A percentile compares a stretch with the other conserved stretches of the same genome.
These are phyloP conservation scores for Triplophysa yarkandensis DNA, from an alignment of 2,797 vertebrate genomes.

Conservation along the genomic window DNA sequence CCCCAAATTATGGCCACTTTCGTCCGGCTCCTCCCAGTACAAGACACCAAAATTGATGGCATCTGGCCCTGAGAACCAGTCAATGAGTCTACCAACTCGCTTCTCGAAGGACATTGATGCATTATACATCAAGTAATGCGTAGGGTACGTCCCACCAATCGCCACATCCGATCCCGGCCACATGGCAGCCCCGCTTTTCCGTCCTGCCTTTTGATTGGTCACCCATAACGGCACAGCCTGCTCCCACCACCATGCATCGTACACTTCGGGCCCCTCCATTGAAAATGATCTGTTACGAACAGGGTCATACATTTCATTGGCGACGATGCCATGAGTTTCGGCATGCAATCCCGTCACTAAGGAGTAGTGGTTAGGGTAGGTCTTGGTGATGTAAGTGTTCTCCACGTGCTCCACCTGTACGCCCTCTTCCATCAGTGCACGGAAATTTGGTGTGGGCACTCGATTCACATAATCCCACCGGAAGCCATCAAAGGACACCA, in stretches of 20 bases:
- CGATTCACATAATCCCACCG: conserved; percentile 91
- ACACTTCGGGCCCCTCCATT: conserved; percentile 78
- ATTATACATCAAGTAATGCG: conserved; percentile 81
- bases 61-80: conserved; percentile 84
- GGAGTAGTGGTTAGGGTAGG: conserved; percentile 90
- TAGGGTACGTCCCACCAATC: conserved; percentile 81
- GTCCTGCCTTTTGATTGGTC: conserved; percentile 83
- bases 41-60: conserved; percentile 87
- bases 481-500: conserved; percentile 93
- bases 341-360: conserved; percentile 89
- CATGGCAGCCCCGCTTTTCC: conserved; percentile 85
- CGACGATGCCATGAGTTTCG: conserved; percentile 87
- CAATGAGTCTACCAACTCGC: conserved; percentile 80
- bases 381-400: conserved; percentile 89
- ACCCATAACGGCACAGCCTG: conserved; percentile 88
- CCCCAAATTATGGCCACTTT: conserved; percentile 82
- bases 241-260: conserved; percentile 88
- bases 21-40: conserved; percentile 93
- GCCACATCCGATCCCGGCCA: conserved; percentile 91
- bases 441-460: conserved; percentile 83
- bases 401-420: conserved; percentile 82
- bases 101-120: conserved; percentile 83
- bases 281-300: conserved; percentile 83
- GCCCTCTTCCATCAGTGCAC: conserved; percentile 75
- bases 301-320: conserved; percentile 91